These are phyloP conservation scores for Lindbergichthys nudifrons DNA, from an alignment of 2,797 vertebrate species.

Conservation along the genomic window DNA sequence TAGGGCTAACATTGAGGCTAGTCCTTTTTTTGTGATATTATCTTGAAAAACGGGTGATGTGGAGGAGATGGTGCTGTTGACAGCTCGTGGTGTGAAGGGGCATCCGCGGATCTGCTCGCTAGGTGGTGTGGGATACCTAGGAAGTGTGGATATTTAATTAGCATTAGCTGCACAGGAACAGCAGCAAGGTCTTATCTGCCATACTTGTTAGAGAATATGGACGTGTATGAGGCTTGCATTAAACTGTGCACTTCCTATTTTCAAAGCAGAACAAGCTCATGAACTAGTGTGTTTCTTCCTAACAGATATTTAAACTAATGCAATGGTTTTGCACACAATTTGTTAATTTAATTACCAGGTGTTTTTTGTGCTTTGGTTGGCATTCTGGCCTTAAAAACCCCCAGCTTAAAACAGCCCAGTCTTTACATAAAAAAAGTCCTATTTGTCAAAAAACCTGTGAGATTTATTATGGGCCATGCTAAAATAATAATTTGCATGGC, in stretches of 20 bases:
- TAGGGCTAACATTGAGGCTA: conserved; percentile 22
- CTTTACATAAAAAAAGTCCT: background rate
- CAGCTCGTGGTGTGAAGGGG: conserved; percentile 39
- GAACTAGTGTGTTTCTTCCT: background rate
- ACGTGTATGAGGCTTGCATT: background rate
- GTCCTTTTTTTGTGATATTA: background rate
- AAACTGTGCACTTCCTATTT: background rate
- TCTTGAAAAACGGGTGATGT: conserved; percentile 10
- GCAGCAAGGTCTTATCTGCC: conserved; percentile 12
- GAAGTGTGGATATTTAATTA: conserved; percentile 45
- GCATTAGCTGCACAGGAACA: conserved; percentile 41
- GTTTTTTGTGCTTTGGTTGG: background rate
- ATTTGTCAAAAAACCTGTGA: background rate
- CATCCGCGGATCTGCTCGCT: conserved; percentile 60
- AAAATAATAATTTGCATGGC: too few species aligned
- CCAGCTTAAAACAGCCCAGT: background rate
- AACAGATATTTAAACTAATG: background rate
- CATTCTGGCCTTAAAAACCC: background rate
- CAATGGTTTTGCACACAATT: background rate
- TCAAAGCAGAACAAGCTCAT: too few species aligned
- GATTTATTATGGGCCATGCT: too few species aligned
- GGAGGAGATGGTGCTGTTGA: conserved; percentile 46
- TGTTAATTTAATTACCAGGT: background rate
- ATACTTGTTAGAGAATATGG: background rate
- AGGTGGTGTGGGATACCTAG: conserved; percentile 76